Conservation (phyloP, 2,113 vertebrate genomes). For the Fregetta grallaria region DNA sequence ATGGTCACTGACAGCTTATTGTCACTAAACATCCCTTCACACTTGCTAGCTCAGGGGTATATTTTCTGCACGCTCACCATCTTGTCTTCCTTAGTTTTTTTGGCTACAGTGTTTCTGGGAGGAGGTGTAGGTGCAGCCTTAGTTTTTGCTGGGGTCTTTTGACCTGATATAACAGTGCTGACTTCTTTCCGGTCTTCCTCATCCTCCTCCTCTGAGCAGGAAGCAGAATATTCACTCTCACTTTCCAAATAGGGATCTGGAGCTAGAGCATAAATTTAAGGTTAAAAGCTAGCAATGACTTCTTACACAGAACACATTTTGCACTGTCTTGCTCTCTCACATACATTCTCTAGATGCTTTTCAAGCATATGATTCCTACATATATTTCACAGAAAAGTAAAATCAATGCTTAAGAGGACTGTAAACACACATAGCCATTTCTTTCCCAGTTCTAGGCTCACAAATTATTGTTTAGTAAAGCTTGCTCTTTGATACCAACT, state of each 20-base stretch:
- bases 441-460: background rate
- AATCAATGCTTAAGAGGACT: background rate
- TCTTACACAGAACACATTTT: background rate
- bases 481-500: background rate
- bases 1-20: background rate
- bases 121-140: constrained; percentile 33
- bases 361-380: background rate
- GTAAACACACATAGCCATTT: background rate
- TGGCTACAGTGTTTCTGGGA: constrained; percentile 75
- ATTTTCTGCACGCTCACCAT: constrained; percentile 64
- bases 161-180: background rate
- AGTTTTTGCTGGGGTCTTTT: constrained; percentile 68
- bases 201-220: constrained; percentile 81
- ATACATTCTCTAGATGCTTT: background rate
- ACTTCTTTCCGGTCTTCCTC: constrained; percentile 51
- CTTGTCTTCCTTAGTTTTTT: constrained; percentile 72
- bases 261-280: constrained; percentile 58
- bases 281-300: background rate
- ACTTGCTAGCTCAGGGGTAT: background rate
- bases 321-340: background rate
- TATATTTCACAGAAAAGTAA: background rate
- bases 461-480: background rate
- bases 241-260: constrained; percentile 81
- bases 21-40: background rate
- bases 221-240: constrained; percentile 87